Base-by-base conservation (phyloP, 2,888 invertebrate genomes). In the Holacanthella duospinosa region DNA sequence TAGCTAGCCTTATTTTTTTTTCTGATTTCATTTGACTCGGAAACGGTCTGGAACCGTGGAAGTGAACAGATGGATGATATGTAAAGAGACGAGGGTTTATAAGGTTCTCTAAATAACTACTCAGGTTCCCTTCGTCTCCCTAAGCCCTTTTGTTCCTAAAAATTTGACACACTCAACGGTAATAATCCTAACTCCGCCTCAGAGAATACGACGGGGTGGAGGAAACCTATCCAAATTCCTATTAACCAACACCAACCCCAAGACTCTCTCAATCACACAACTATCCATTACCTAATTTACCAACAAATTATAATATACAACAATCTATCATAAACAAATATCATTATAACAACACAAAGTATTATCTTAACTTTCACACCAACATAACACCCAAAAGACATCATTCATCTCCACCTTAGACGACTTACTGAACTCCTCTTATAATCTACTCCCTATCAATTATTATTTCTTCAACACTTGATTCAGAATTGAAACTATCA, bases 101-200 rank as follows among this genome's bases (percentile, higher is more conserved):
- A 25, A 59, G 65, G 66, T 65, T 67, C 64, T 66, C 62, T 63
- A 21, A 48, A 48, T 36, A 21, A 48, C 21, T 4, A 48, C 48
- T 48, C 16, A 21, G 48, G 48, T 48, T 21, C 36, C 6, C 6
- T 16, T 36, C 36, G 9, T 16, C 36, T 66, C 63, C 65, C 66
- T 64, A 65, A 63, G 66, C 66, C 57, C 68, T 64, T 69, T 71
- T 71, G 70, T 70, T 70, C 72, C 69, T 48, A 65, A 68, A 64
- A 71, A 71, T 71, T 72, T 69, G 72, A 72, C 69, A 71, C 69
- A 72, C 72, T 72, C 72, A 68, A 69, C 66, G 67, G 68, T 62
- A 71, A 73, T 71, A 73, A 73, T 71, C 69, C 68, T 67, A 28
- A 71, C 71, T 71, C 73, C 71, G 70, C 73, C 71, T 71, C 48